Evolutionary conservation across 2,113 vertebrate species (phyloP).

Genomic region (Tragelaphus scriptus): DNA sequence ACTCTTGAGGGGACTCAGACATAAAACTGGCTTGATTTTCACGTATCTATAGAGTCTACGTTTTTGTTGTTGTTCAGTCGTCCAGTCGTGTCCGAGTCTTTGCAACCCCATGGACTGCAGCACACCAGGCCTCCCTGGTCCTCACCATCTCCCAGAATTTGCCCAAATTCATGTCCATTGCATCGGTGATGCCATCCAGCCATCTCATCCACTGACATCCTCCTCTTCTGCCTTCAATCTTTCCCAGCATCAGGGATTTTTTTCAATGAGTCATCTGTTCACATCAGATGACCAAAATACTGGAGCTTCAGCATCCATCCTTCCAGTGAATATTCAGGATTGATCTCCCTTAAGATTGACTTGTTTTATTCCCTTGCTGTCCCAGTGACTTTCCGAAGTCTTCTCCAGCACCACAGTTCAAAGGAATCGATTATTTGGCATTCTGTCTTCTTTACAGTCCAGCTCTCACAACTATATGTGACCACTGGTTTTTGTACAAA

Average conservation of each 20-base stretch:
- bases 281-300: neutral
- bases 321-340: neutral
- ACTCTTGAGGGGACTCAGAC: neutral
- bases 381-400: neutral
- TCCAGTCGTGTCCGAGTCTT: neutral
- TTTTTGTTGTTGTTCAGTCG: fast-evolving
- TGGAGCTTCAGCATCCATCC: neutral
- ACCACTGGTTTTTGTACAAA: neutral
- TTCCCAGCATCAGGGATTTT: neutral
- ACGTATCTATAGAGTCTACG: neutral
- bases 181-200: neutral
- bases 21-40: neutral
- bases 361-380: neutral
- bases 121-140: neutral
- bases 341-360: neutral
- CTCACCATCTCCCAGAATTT: neutral
- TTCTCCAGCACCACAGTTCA: neutral
- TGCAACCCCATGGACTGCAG: neutral
- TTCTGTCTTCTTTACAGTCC: neutral
- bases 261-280: neutral
- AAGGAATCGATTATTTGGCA: neutral
- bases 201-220: neutral
- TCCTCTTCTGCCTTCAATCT: neutral
- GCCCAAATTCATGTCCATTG: neutral
- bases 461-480: neutral